A percentile compares a stretch with the other conserved stretches of the same genome.
Conservation (phyloP, 2,888 invertebrate species). For the Pilophorus perplexus region DNA sequence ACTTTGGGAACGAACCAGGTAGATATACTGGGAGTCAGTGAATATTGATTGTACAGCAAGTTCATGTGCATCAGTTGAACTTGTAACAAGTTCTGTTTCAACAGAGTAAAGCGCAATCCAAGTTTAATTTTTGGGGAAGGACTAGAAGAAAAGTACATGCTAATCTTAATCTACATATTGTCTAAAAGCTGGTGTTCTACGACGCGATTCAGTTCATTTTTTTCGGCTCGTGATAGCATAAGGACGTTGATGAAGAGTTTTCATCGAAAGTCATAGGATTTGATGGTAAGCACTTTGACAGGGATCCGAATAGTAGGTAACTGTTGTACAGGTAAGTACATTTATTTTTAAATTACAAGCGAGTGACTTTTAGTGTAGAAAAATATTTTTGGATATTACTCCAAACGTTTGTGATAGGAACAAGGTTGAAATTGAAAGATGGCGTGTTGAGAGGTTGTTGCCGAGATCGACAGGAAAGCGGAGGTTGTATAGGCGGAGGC, state of each 20-base stretch:
- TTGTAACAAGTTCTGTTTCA: too few species aligned
- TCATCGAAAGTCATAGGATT: background rate
- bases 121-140: too few species aligned
- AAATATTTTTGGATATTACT: constrained; percentile 24
- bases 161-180: constrained; percentile 34
- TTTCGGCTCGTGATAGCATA: too few species aligned
- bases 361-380: constrained; percentile 32
- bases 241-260: too few species aligned
- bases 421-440: constrained; percentile 30
- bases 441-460: constrained; percentile 23
- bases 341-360: constrained; percentile 16
- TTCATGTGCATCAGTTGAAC: too few species aligned
- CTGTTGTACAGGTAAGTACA: background rate
- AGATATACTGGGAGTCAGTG: too few species aligned
- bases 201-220: background rate
- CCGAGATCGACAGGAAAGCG: constrained; percentile 8
- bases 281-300: constrained; percentile 22
- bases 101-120: too few species aligned
- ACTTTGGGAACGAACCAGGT: too few species aligned
- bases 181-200: constrained; percentile 12
- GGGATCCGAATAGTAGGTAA: too few species aligned
- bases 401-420: constrained; percentile 24
- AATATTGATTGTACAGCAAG: too few species aligned
- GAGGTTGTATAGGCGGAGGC: constrained; percentile 27
- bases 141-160: background rate